These are phyloP conservation scores for Lynx canadensis DNA, from an alignment of 2,113 vertebrate genomes.

Conservation along the genomic window DNA sequence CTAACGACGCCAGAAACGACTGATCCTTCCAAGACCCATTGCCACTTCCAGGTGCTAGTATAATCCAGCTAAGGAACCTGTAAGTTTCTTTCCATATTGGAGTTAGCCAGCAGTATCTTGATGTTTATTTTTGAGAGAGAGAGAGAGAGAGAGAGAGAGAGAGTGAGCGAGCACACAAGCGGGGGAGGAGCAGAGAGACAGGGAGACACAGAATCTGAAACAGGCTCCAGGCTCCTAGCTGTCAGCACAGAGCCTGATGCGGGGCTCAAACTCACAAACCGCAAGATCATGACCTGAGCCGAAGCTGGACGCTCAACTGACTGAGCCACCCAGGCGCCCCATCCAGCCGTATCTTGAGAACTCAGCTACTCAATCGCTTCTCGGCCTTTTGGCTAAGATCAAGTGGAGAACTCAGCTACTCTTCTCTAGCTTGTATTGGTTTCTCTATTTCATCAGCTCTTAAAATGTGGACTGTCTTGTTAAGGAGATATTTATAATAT, in stretches of 20 bases:
- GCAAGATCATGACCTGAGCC: too few relatives aligned
- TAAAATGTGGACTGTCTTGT: background rate
- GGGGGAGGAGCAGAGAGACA: too few relatives aligned
- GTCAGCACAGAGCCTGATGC: too few relatives aligned
- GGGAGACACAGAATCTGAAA: too few relatives aligned
- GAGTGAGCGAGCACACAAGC: accelerated
- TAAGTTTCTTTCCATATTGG: background rate
- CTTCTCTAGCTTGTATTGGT: background rate
- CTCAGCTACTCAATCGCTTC: background rate
- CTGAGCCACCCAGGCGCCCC: too few relatives aligned
- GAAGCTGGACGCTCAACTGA: too few relatives aligned
- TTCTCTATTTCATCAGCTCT: constrained; percentile 17
- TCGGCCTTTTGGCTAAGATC: too few relatives aligned
- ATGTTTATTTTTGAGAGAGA: background rate
- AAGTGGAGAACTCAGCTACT: background rate
- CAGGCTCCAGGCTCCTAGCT: too few relatives aligned
- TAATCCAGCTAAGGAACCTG: background rate
- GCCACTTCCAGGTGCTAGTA: background rate
- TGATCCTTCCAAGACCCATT: background rate
- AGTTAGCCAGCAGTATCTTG: background rate
- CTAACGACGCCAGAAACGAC: background rate
- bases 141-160: too few relatives aligned
- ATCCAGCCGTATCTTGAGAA: background rate
- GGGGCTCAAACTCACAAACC: too few relatives aligned
- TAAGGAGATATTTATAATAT: background rate